Base-by-base conservation (phyloP, 1,140 invertebrate genomes). In the Drosophila grimshawi region DNA sequence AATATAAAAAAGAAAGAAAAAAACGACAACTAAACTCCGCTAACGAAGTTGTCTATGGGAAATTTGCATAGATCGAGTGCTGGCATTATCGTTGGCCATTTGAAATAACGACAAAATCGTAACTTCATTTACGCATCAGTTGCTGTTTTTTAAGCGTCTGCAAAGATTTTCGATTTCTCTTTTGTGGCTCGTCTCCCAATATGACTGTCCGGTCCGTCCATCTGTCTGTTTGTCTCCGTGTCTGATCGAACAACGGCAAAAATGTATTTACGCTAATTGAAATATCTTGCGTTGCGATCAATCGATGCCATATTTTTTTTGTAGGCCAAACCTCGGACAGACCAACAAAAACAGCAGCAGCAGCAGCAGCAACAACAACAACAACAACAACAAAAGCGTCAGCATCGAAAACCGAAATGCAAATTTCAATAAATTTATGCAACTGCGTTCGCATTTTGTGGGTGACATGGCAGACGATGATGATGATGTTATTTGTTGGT, bases 191-290 rank as follows among this genome's bases (percentile, higher is more conserved):
- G 65, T 69, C 67, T 49, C 4, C 52, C 41, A 41, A 43, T 60
- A 32, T 11, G 49, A 37, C 51, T 30, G 53, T 35, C 49, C 76
- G 10, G 49, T 56, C 76, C n/a, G 68, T 33, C n/a, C 32, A 49
- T 53, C 46, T 32, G 63, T 41, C 43, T n/a, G 49, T 53, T 65
- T 39, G 62, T 55, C 79, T 29, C 59, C 53, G 48, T 56, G 64
- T 81, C 85, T 76, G 53, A 46, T 66, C 59, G 64, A 80, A 69
- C 68, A 79, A 79, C 77, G 80, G 79, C 85, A 89, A 81, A 89
- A 89, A 89, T 89, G 85, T 89, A 89, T 89, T 89, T 89, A 89
- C 85, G 85, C 85, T 89, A 89, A 89, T 89, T 89, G 85, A 89
- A 89, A 89, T 89, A 89, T 89, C 85, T 89, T 78, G 85, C 85